Evolutionary conservation across 2,888 invertebrate species (phyloP).

Genomic region (Cephus sareptanus): DNA sequence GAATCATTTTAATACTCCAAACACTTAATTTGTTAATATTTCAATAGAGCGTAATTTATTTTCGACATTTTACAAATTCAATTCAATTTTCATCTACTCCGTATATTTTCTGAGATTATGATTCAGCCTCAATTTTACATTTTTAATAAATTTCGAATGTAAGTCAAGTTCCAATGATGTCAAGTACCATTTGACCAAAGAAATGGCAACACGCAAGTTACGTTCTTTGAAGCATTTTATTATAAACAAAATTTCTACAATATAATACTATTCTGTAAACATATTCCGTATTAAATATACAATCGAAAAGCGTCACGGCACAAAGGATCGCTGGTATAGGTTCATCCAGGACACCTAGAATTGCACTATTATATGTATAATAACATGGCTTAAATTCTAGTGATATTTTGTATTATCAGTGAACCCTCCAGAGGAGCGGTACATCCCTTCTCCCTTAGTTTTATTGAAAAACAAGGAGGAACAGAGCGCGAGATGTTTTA

Average conservation of each 20-base stretch:
- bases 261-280: constrained; percentile 21
- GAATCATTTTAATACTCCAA: too few relatives aligned
- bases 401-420: neutral
- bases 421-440: constrained; percentile 1
- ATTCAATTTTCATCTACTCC: too few relatives aligned
- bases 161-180: too few relatives aligned
- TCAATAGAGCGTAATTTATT: too few relatives aligned
- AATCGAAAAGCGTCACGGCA: constrained; percentile 7
- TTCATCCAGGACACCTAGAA: neutral
- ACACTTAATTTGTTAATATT: too few relatives aligned
- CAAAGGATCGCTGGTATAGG: neutral
- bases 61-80: too few relatives aligned
- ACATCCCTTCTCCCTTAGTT: neutral
- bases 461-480: neutral
- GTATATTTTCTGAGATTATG: too few relatives aligned
- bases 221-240: constrained; percentile 32
- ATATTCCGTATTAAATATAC: constrained; percentile 11
- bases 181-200: too few relatives aligned
- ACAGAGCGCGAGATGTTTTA: neutral
- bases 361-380: neutral
- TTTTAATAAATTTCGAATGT: too few relatives aligned
- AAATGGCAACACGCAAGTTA: neutral
- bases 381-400: neutral
- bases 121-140: too few relatives aligned
- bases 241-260: constrained; percentile 32